Base-by-base conservation (phyloP, 2,113 vertebrate genomes). In the Pungitius pungitius region DNA sequence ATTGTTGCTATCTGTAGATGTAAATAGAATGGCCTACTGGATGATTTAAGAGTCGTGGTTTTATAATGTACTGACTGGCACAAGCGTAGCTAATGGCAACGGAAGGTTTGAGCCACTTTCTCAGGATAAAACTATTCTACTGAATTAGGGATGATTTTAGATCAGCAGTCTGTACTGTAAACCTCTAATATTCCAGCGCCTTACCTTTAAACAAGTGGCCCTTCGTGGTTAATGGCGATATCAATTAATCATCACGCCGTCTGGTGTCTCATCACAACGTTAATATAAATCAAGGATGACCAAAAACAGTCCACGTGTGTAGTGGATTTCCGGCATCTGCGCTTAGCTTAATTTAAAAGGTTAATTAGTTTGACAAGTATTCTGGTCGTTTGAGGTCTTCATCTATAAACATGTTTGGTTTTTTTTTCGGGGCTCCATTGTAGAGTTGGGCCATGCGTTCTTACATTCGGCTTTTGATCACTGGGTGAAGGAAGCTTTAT, bases 331-430 rank as follows among this genome's bases (percentile, higher is more conserved):
- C 80, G 78, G 73, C 60, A 71, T 80, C 71, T 77, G 55, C 79
- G 62, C 47, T 87, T 84, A 88, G 84, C 87, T 91, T 78, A 75
- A 55, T 52, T 67, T 80, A 9, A 57, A 73, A 63, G 17, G 60
- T 78, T 37, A 47, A 69, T 27, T 71, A 12, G 63, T 82, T 45
- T 63, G 64, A 81, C 12, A n/a, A 70, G 66, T 58, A 45, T 84
- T 72, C 39, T 77, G 70, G 63, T 67, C 61, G 45, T 75, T 73
- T 69, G 63, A 62, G 65, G 75, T 85, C 3, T 80, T 63, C n/a
- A 69, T 79, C 58, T 69, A 9, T 78, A 56, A 65, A 77, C 39
- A 51, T 14, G 37, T 40, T 17, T n/a, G n/a, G n/a, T n/a, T n/a
- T n/a, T n/a, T 42, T 59, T 47, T 49, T 61, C 45, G 62, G 42